Conservation (phyloP, 2,888 invertebrate species). For the Craniophora ligustri region DNA sequence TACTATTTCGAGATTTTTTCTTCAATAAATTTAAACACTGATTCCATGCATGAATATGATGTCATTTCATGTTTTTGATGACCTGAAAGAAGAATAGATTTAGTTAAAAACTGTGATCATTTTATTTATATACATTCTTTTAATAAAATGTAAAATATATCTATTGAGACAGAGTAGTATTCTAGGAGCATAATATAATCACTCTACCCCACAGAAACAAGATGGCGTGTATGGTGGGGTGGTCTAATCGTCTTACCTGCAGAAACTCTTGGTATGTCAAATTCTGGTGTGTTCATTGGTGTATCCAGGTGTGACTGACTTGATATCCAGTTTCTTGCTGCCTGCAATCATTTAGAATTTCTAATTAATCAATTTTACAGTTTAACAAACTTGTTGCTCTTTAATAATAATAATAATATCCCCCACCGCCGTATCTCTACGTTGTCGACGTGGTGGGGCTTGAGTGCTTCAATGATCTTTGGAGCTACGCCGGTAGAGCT, state of each 20-base stretch:
- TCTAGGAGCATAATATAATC: too few relatives aligned
- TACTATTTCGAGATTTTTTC: constrained; percentile 64
- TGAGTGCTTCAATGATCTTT: too few relatives aligned
- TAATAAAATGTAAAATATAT: too few relatives aligned
- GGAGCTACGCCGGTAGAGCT: too few relatives aligned
- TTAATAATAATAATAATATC: too few relatives aligned
- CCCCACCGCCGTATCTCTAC: too few relatives aligned
- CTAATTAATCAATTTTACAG: not conserved
- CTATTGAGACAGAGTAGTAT: too few relatives aligned
- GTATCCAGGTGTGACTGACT: constrained; percentile 87
- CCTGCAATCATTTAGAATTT: constrained; percentile 64
- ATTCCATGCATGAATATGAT: constrained; percentile 90
- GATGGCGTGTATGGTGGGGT: too few relatives aligned
- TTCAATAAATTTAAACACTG: constrained; percentile 90
- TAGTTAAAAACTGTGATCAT: not conserved
- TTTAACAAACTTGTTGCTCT: too few relatives aligned
- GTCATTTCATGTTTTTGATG: constrained; percentile 92
- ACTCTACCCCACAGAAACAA: too few relatives aligned
- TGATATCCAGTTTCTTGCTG: constrained; percentile 90
- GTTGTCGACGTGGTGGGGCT: too few relatives aligned
- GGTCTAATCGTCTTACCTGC: constrained; percentile 88
- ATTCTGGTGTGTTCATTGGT: constrained; percentile 82
- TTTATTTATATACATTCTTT: too few relatives aligned
- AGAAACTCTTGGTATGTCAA: constrained; percentile 89
- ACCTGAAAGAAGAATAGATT: constrained; percentile 71